These are phyloP conservation scores for Callocephalon fimbriatum DNA, from an alignment of 2,113 vertebrate species.

Conservation along the genomic window DNA sequence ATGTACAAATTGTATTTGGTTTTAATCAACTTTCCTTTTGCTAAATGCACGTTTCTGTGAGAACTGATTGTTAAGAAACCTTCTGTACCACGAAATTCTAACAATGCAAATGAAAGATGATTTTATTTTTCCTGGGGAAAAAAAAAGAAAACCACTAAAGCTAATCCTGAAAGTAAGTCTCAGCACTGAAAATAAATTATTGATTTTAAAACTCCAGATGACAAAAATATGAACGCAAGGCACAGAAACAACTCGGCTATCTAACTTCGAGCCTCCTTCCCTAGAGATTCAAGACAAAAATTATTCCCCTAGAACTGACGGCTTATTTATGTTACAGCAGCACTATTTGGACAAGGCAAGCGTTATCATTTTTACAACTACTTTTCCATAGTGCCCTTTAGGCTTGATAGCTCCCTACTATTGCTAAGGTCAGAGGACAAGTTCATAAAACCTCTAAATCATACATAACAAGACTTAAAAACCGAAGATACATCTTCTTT, in stretches of 20 bases:
- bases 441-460: slow-evolving; percentile 73
- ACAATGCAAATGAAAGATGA: fast-evolving
- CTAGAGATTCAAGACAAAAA: slow-evolving; percentile 7
- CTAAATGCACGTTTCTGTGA: neutral
- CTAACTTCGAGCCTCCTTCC: neutral
- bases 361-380: slow-evolving; percentile 51
- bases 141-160: fast-evolving
- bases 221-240: neutral
- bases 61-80: neutral
- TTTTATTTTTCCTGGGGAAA: neutral
- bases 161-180: neutral
- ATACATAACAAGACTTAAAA: slow-evolving; percentile 52
- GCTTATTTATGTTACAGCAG: slow-evolving; percentile 47
- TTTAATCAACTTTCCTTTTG: neutral
- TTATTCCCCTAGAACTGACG: slow-evolving; percentile 4
- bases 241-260: neutral
- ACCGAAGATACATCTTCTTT: slow-evolving; percentile 8
- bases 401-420: slow-evolving; percentile 47
- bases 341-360: slow-evolving; percentile 35
- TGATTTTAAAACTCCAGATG: neutral
- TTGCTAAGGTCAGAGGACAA: slow-evolving; percentile 69
- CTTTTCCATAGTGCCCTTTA: slow-evolving; percentile 57
- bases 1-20: neutral
- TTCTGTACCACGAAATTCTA: neutral
- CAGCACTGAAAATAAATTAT: neutral